Evolutionary conservation across 2,888 invertebrate species (phyloP), one percentile per base, ranked within the genome.

Genomic region (Venustoraphidia nigricollis): DNA sequence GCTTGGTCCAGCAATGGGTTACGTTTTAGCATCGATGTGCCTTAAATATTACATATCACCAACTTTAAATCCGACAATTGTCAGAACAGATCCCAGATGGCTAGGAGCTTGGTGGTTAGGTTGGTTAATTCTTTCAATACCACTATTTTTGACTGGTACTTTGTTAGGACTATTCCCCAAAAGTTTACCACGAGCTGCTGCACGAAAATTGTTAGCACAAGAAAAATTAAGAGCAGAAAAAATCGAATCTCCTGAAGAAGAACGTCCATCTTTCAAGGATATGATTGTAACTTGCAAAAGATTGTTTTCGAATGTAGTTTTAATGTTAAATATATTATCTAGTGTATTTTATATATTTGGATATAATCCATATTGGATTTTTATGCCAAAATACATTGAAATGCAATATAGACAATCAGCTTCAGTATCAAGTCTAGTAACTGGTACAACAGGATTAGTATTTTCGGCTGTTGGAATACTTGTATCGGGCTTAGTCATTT

Each of bases 91-190:
- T 66, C 83, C 84, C 1, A 70, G 83, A 54, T 87, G 86, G 86
- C 65, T 86, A 41, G 86, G 86, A 1, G 85, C 86, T 14, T 86
- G 85, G 85, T 87, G 85, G 85, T 59, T 84, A 44, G 84, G 83
- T 1, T 83, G 82, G 79, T 66, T 82, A 17, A 70, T 83, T 14
- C 63, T 82, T 40, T 79, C 75, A n/a, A 61, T 71, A 1, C 60
- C 78, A 2, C 66, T 81, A 17, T 68, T 77, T 40, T 51, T 78
- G 8, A 74, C 79, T 10, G 76, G 80, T 0, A 69, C 75, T n/a
- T 66, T 83, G 2, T 60, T 84, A 13, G 76, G 79, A 1, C 67
- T 82, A 49, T 84, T 83, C 55, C 84, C 84, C 0, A 77, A 79
- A 56, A 77, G 79, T 6, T 60, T 84, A 45, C 83, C 83, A 0